Evolutionary conservation across 1,140 invertebrate genomes (phyloP), one percentile per base, ranked within the genome.

Genomic region (Spodoptera litura): DNA sequence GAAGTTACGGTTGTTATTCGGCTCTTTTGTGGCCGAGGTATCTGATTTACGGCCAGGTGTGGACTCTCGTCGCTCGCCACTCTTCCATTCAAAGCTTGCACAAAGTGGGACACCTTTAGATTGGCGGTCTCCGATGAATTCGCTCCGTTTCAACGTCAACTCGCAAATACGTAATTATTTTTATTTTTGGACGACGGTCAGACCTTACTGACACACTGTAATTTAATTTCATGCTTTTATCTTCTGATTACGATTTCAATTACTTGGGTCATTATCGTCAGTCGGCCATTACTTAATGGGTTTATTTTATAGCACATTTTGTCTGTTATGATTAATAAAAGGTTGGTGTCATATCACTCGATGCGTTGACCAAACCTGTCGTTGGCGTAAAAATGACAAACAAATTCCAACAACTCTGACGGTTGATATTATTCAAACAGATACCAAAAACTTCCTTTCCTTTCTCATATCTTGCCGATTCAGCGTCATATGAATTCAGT

Each of bases 11-110:
- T 83, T 81, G 78, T 49, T 80, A 85, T 87, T 91, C 52, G 53
- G 20, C 53, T 70, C 76, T 59, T 70, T 76, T 79, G 49, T 38
- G 62, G 44, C 61, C 68, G 62, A 85, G 74, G 85, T 88, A 88
- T 90, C 90, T 89, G 88, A 92, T 91, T 91, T 91, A 90, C 85
- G 86, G 89, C 85, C 89, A 89, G 84, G 88, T 88, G 85, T 90
- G 87, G 86, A 85, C 75, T 88, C 84, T 88, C 81, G 81, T 85
- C 83, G 80, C 81, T 79, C 81, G 79, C 81, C 80, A 83, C 83
- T 89, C 85, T 85, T 82, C 85, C 83, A 88, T 91, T 92, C 86
- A 90, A 66, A 78, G 85, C 79, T 90, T 86, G 85, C 83, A 88
- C 85, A 89, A 92, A 89, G 88, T 89, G 85, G 87, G 86, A 83